A percentile compares a stretch with the other conserved stretches of the same genome.
phyloP scores from a whole-genome alignment of 2,888 invertebrate species.

The Eupelmus urozonus region DNA sequence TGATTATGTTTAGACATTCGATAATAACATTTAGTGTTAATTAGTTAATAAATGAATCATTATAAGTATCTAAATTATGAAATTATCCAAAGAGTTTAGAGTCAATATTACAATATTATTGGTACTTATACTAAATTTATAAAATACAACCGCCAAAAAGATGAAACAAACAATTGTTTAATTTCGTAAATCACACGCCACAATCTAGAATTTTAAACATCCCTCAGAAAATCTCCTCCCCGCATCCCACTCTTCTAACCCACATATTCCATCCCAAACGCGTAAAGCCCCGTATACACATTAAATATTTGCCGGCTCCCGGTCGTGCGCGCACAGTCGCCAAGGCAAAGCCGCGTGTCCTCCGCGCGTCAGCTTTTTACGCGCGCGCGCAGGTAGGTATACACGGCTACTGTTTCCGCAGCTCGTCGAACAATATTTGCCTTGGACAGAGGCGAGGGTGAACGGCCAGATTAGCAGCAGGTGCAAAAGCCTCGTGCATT shows the following conservation, averaged over 20 bases:
- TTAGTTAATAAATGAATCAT: too few species aligned
- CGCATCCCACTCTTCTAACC: neutral
- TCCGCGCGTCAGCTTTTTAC: neutral
- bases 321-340: constrained; percentile 17
- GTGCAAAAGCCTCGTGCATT: constrained; percentile 57
- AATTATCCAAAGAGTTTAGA: too few species aligned
- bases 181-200: too few species aligned
- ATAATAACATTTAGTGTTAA: too few species aligned
- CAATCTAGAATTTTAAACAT: too few species aligned
- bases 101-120: too few species aligned
- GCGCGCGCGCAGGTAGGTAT: neutral
- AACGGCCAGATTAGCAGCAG: constrained; percentile 56
- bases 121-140: too few species aligned
- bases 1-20: too few species aligned
- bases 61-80: too few species aligned
- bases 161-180: too few species aligned
- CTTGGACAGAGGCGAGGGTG: constrained; percentile 36
- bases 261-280: neutral
- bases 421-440: constrained; percentile 49
- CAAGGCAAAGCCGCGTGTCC: neutral
- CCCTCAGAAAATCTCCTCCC: too few species aligned
- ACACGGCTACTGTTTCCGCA: constrained; percentile 38
- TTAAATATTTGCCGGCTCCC: constrained; percentile 5
- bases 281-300: neutral
- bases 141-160: too few species aligned